Base-by-base conservation (phyloP, 2,797 vertebrate genomes). In the Forpus xanthops region DNA sequence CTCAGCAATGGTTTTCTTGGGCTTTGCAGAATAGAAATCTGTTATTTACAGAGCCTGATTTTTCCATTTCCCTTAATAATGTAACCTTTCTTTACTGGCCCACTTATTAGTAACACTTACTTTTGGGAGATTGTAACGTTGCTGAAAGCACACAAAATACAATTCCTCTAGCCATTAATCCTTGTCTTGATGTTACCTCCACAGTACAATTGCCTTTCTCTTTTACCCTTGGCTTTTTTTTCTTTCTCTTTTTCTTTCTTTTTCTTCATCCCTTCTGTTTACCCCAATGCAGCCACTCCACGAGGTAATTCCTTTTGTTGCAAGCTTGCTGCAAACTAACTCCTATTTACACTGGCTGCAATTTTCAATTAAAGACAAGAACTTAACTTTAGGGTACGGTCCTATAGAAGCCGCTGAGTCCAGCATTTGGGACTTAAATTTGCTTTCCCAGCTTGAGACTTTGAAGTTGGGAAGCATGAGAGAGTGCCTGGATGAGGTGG, bases 91-190 rank as follows among this genome's bases (percentile, higher is more conserved):
- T 91, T 80, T 77, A 47, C n/a, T 64, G 72, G 64, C 47, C 86
- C 3, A 9, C 93, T 96, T 91, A 85, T 91, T 93, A 94, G 87
- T 66, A 93, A 93, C 85, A 84, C 93, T 96, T 62, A 93, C 82
- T 96, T 96, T 94, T 49, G 60, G 77, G 83, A 97, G 93, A 90
- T 85, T 89, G 55, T 74, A 93, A 70, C 6, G 1, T 81, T 37
- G 28, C 91, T 94, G 91, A 97, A 97, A 96, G 97, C 94, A 90
- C 35, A 30, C 86, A 94, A 96, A 97, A 92, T 81, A 65, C 93
- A 95, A 96, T 96, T 94, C 96, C 90, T 79, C 47, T 91, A 39
- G 79, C 90, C 92, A 96, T 97, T 97, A 97, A 97, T 98, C 96
- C 94, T 96, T 97, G 95, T 97, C 96, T 97, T 94, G 80, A 90